These are phyloP conservation scores for Stegodyphus mimosarum DNA, from an alignment of 1,140 invertebrate genomes.

Conservation along the genomic window DNA sequence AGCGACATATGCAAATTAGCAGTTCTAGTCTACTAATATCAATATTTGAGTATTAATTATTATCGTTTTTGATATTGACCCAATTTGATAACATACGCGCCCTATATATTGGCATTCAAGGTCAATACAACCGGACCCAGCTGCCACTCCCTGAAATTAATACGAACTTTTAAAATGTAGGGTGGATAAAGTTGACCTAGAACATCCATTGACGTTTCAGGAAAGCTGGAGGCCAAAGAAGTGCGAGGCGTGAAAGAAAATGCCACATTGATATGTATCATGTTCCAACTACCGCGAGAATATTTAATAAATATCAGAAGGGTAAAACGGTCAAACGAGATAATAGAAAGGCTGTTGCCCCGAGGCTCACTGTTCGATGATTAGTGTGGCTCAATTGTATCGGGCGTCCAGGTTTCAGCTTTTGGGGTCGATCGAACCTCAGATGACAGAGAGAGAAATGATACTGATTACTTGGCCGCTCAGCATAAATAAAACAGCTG, in stretches of 20 bases:
- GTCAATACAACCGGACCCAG: conserved; percentile 58
- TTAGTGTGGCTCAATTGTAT: no score
- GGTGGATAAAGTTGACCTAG: conserved; percentile 59
- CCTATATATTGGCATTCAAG: conserved; percentile 61
- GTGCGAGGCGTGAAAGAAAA: conserved; percentile 24
- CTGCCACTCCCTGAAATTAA: conserved; percentile 59
- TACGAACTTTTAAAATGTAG: conserved; percentile 44
- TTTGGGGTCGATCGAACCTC: no score
- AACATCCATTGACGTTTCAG: conserved; percentile 42
- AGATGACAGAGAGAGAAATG: no score
- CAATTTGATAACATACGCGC: conserved; percentile 47
- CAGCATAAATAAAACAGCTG: no score
- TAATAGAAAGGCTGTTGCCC: neutral
- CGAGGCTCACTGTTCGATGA: neutral
- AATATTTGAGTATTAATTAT: conserved; percentile 15
- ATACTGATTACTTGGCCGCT: no score
- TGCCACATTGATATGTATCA: conserved; percentile 48
- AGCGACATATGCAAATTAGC: no score
- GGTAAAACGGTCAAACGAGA: conserved; percentile 28
- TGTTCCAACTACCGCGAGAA: conserved; percentile 30
- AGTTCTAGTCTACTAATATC: neutral
- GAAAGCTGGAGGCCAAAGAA: conserved; percentile 24
- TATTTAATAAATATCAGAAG: conserved; percentile 35
- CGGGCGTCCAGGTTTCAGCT: no score
- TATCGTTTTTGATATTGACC: conserved; percentile 45